These are phyloP conservation scores for Callochromis pleurospilus DNA, from an alignment of 2,113 vertebrate species.

Conservation along the genomic window DNA sequence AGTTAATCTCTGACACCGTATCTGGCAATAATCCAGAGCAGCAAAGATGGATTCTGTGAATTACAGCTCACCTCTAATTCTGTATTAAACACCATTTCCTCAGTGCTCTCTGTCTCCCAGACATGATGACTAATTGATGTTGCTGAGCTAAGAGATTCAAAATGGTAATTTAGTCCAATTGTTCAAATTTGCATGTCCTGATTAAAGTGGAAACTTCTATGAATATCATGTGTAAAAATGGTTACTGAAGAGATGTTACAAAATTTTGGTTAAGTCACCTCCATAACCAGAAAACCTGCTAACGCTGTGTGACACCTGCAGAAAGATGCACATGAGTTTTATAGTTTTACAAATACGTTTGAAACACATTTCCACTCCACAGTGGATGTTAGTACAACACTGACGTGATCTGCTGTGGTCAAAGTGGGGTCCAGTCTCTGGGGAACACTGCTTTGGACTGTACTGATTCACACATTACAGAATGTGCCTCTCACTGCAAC, in stretches of 20 bases:
- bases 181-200: not conserved
- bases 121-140: not conserved
- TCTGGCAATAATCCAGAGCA: conserved; percentile 6
- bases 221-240: not conserved
- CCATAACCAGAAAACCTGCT: not conserved
- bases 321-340: not conserved
- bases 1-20: not conserved
- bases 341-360: not conserved
- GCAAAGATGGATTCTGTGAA: conserved; percentile 21
- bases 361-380: not conserved
- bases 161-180: not conserved
- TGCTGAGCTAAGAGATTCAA: not conserved
- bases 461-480: not conserved
- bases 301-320: not conserved
- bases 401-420: not conserved
- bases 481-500: not conserved
- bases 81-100: not conserved
- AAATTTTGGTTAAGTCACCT: not conserved
- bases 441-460: not conserved
- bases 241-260: not conserved
- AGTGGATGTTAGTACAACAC: not conserved
- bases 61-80: conserved; percentile 15
- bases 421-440: not conserved
- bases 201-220: not conserved
- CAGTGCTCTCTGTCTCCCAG: not conserved